These are phyloP conservation scores for Xestia xanthographa DNA, from an alignment of 2,888 invertebrate species.

Conservation along the genomic window DNA sequence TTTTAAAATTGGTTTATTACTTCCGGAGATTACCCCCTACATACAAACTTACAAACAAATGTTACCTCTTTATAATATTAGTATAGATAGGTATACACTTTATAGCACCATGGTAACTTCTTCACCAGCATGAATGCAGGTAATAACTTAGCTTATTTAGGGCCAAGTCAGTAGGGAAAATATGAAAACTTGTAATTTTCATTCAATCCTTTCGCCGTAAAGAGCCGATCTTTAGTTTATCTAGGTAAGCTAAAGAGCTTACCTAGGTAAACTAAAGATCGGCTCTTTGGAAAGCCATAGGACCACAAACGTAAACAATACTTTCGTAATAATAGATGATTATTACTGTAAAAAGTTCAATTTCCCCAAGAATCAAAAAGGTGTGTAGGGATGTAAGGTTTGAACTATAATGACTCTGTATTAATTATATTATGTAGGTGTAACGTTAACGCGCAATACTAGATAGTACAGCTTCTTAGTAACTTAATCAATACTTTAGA, in stretches of 20 bases:
- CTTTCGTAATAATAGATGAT: neutral
- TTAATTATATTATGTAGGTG: neutral
- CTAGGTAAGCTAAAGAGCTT: too few species aligned
- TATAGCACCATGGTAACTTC: constrained; percentile 1
- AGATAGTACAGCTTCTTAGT: neutral
- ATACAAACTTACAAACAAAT: too few species aligned
- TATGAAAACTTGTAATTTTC: neutral
- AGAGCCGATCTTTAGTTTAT: neutral
- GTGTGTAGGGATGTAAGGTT: neutral
- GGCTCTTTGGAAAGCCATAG: too few species aligned
- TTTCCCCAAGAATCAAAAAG: neutral
- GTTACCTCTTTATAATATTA: too few species aligned
- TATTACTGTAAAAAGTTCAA: neutral
- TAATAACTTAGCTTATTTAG: neutral
- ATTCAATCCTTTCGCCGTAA: neutral
- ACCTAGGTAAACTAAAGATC: too few species aligned
- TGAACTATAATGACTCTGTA: neutral
- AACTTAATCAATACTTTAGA: constrained; percentile 18
- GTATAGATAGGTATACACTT: too few species aligned
- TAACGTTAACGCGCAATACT: neutral
- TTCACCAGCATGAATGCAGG: neutral
- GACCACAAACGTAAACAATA: too few species aligned
- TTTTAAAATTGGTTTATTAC: too few species aligned
- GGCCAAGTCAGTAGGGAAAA: neutral
- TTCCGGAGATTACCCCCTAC: too few species aligned